Percentiles rank a stretch among this genome's conserved stretches.
Conservation (phyloP, 2,113 vertebrate genomes). For the Microcebus lehilahytsara region DNA sequence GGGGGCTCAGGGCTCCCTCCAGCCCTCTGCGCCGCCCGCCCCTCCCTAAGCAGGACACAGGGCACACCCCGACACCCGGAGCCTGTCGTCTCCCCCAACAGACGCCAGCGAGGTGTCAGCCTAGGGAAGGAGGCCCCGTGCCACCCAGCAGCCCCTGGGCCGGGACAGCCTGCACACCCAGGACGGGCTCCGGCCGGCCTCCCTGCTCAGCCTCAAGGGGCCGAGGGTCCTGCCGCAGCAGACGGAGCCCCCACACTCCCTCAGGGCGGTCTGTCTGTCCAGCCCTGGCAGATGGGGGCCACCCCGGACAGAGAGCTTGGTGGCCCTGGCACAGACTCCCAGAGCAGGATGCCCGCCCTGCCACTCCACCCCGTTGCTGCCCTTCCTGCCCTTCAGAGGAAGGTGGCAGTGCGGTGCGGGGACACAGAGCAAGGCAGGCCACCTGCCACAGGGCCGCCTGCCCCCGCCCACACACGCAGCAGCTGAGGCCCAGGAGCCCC, state of each 20-base stretch:
- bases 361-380: background rate
- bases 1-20: background rate
- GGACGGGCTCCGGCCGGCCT: background rate
- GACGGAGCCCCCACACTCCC: background rate
- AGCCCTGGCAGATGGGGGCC: background rate
- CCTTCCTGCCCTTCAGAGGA: background rate
- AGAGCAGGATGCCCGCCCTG: background rate
- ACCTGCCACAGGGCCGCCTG: background rate
- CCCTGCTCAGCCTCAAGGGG: no score
- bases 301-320: background rate
- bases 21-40: background rate
- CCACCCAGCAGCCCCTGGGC: background rate
- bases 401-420: background rate
- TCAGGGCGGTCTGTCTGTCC: background rate
- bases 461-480: background rate
- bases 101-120: no score
- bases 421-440: background rate
- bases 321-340: background rate
- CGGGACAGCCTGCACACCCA: background rate
- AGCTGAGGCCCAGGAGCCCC: background rate
- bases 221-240: background rate
- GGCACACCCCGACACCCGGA: no score
- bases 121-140: no score
- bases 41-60: background rate
- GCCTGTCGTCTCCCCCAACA: no score